These are phyloP conservation scores for Lerema accius DNA, from an alignment of 1,140 invertebrate genomes.

Conservation along the genomic window DNA sequence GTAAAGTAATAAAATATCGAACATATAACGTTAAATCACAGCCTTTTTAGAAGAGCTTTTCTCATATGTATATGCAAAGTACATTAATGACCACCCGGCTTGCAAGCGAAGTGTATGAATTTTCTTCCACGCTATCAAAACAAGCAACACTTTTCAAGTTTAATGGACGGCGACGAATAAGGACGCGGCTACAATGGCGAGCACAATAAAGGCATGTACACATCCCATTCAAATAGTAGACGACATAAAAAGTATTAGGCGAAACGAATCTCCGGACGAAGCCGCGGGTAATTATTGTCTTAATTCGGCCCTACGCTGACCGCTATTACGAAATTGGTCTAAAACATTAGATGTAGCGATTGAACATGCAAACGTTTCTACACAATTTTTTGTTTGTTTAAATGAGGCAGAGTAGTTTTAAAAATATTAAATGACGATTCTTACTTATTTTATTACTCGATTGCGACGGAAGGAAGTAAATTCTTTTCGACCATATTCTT, in stretches of 20 bases:
- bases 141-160: constrained; percentile 29
- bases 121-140: constrained; percentile 8
- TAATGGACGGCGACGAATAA: constrained; percentile 25
- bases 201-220: constrained; percentile 51
- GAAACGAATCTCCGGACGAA: constrained; percentile 65
- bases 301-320: constrained; percentile 70
- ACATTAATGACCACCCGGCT: constrained; percentile 8
- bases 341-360: constrained; percentile 42
- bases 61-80: background rate
- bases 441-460: no score
- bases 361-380: no score
- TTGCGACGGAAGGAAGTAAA: no score
- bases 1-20: no score
- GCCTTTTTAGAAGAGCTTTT: constrained; percentile 12
- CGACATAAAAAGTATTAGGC: constrained; percentile 73
- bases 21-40: no score
- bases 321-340: constrained; percentile 49
- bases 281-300: constrained; percentile 76
- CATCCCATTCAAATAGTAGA: constrained; percentile 51
- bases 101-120: background rate
- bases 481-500: no score
- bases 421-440: no score
- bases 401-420: no score
- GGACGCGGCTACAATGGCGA: constrained; percentile 15
- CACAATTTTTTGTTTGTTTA: no score